Evolutionary conservation across 2,888 invertebrate species (phyloP).

Genomic region (Phania funesta): DNA sequence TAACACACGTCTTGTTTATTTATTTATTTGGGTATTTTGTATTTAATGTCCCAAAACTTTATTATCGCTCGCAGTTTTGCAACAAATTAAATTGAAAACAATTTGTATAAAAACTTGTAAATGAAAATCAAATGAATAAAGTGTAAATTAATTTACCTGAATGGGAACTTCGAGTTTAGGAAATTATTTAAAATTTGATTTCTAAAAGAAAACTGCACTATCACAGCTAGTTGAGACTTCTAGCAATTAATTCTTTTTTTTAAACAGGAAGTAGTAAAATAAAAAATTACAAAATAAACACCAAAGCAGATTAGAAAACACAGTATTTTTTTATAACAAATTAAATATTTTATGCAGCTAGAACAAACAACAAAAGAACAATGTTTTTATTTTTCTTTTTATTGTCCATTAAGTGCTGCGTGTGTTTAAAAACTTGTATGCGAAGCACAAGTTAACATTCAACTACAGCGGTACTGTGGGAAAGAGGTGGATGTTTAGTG

Average conservation of each 20-base stretch:
- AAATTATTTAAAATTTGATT: not conserved
- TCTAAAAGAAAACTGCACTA: not conserved
- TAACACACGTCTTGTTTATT: constrained; percentile 73
- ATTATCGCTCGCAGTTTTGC: constrained; percentile 76
- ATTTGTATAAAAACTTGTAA: not conserved
- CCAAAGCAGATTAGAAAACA: constrained; percentile 1
- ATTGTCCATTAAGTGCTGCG: constrained; percentile 25
- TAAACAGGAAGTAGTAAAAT: not conserved
- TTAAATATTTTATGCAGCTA: constrained; percentile 7
- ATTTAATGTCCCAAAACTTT: constrained; percentile 38
- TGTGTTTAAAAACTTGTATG: not conserved
- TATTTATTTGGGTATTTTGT: constrained; percentile 25
- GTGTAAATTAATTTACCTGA: too few relatives aligned
- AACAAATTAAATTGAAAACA: constrained; percentile 74
- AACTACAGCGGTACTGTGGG: not conserved
- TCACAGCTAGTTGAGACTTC: not conserved
- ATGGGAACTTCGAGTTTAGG: too few relatives aligned
- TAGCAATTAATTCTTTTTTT: not conserved
- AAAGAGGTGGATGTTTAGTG: not conserved
- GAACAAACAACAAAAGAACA: not conserved
- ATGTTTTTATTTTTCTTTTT: constrained; percentile 9
- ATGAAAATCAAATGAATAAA: too few relatives aligned
- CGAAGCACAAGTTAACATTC: not conserved
- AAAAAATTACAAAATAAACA: not conserved
- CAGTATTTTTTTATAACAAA: constrained; percentile 1